Base-by-base conservation (phyloP, 2,888 invertebrate genomes). In the Himalopsyche tibetana region DNA sequence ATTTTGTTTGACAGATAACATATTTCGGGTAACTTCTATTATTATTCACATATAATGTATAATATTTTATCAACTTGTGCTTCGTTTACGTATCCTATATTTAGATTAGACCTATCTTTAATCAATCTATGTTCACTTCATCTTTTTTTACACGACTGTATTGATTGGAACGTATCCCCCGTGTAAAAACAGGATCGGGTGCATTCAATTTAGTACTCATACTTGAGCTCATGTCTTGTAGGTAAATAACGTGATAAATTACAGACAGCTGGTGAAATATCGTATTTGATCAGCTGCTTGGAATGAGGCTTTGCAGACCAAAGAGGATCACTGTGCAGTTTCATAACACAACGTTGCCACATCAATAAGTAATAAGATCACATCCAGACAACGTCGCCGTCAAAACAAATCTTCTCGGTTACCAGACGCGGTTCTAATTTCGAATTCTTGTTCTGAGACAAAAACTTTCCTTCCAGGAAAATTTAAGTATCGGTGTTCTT, bases 391-490 rank as follows among this genome's bases (percentile, higher is more conserved):
- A 74, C 74, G 74, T 38, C 74, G 74, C 74, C 28, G 36, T 38
- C 28, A 36, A 5, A 28, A 11, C 69, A 36, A 28, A 19, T 12
- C 45, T 45, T 45, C 11, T 45, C 45, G 9, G 51, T 51, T 51
- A 4, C 51, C 8, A 15, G 51, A 15, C 36, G 74, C 38, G 38
- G 74, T 36, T 38, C 74, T 38, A 74, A 74, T 74, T 38, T 74
- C 51, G 12, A 51, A 51, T 51, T 63, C 19, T n/a, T 74, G 11
- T 19, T 74, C 38, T 74, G 74, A 74, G 12, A 74, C 74, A 28
- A 38, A 51, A 74, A 74, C 74, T 74, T 74, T 74, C 69, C 69
- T 69, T 69, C 74, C 74, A 74, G 74, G 74, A 74, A 74, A 74
- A 38, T 36, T 12, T 8, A 38, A 74, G 12, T 36, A 38, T 12